Conservation (phyloP, 2,888 invertebrate species). For the Drosophila barbarae region DNA sequence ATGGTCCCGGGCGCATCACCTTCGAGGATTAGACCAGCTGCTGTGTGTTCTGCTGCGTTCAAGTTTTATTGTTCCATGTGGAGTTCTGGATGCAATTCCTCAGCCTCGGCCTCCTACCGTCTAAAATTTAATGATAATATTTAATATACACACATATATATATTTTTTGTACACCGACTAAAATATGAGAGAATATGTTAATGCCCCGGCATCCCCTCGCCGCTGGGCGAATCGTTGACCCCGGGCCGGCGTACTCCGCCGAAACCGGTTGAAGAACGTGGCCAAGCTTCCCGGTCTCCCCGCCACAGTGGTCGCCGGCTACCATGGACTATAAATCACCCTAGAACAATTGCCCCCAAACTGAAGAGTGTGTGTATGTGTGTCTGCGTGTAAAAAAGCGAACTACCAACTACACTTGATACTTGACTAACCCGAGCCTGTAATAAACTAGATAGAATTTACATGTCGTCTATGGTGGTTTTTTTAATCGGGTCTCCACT, state of each 20-base stretch:
- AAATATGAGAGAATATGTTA: constrained; percentile 19
- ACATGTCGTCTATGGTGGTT: neutral
- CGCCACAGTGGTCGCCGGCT: constrained; percentile 19
- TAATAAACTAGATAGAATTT: constrained; percentile 36
- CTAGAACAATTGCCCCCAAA: constrained; percentile 31
- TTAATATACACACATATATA: constrained; percentile 6
- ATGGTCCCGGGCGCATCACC: constrained; percentile 93
- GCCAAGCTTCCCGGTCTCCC: constrained; percentile 19
- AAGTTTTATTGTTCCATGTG: constrained; percentile 74
- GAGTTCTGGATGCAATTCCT: constrained; percentile 6
- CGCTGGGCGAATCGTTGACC: constrained; percentile 32
- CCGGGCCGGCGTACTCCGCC: constrained; percentile 19
- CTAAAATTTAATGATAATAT: constrained; percentile 9
- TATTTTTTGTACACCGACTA: constrained; percentile 31
- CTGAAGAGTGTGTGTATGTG: neutral
- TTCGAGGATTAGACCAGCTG: constrained; percentile 85
- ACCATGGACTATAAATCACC: neutral
- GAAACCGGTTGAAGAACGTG: constrained; percentile 63
- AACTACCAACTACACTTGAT: neutral
- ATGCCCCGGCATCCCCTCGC: constrained; percentile 20
- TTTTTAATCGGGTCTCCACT: constrained; percentile 11
- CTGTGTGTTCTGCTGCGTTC: constrained; percentile 40
- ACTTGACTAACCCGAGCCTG: constrained; percentile 28
- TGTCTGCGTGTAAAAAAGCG: neutral
- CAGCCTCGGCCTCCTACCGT: constrained; percentile 7